Evolutionary conservation across 1,140 invertebrate genomes (phyloP).

Genomic region (Melanaphis sacchari): DNA sequence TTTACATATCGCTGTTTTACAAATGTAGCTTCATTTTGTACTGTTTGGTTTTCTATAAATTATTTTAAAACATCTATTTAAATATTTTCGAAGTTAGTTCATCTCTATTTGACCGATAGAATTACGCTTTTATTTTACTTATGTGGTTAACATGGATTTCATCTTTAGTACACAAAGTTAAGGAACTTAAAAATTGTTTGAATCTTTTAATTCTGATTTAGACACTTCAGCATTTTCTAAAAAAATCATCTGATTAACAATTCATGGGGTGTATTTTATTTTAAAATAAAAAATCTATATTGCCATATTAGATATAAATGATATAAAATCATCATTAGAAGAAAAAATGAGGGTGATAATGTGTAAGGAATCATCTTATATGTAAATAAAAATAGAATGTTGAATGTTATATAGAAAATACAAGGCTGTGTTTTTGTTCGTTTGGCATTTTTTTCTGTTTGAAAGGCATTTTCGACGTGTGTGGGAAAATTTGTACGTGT

Average conservation of each 20-base stretch:
- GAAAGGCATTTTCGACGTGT: neutral
- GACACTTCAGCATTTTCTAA: too few species aligned
- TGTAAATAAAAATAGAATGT: neutral
- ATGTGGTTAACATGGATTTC: neutral
- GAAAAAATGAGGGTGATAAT: neutral
- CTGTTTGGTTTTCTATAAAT: neutral
- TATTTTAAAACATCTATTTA: neutral
- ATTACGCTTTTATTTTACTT: neutral
- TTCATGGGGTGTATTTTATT: too few species aligned
- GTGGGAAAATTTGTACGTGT: neutral
- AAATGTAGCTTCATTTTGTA: neutral
- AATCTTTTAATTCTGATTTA: too few species aligned
- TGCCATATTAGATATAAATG: too few species aligned
- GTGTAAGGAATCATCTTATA: neutral
- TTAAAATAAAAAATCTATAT: too few species aligned
- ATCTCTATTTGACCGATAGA: neutral
- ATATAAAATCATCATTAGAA: neutral
- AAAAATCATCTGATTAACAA: too few species aligned
- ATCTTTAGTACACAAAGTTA: too few species aligned
- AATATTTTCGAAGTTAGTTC: neutral
- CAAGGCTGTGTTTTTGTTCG: neutral
- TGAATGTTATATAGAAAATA: neutral
- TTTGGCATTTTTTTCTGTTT: neutral
- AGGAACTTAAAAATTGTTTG: too few species aligned
- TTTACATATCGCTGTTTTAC: neutral